Evolutionary conservation across 2,888 invertebrate species (phyloP), one percentile per base, ranked within the genome.

Genomic region (Steromphala cineraria): DNA sequence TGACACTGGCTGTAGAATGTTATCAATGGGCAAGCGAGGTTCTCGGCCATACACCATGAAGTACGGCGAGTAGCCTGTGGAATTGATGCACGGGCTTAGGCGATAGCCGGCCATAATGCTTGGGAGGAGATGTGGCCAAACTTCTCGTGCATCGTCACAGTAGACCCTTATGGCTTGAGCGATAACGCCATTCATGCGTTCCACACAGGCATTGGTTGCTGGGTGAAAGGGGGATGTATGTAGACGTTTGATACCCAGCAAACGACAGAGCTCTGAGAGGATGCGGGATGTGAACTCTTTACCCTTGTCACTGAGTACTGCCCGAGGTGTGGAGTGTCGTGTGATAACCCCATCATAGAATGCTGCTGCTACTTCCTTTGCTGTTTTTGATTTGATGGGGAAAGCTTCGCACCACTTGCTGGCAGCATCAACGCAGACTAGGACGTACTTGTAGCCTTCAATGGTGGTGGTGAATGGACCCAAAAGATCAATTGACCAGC

Each of bases 261-360:
- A 17, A 24, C 71, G 46, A 31, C 71, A 78, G n/a, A 81, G 19
- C 2, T 67, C 53, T 53, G n/a, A 19, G 40, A 84, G 79, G 15
- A 84, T 13, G 1, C 74, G 53, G 2, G 82, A 84, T 56, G 82
- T 71, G 46, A 85, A 84, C 24, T 84, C 80, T 21, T 55, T n/a
- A 15, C 84, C 85, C 79, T 81, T 79, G 31, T 85, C 84, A 13
- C 82, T 82, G 21, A 82, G 31, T 13, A 85, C 77, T 5, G 81
- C 62, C 5, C 53, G 21, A 1, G 82, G 81, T 21, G 76, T 53
- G 0, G 81, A 84, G 71, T 81, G 82, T 17, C 81, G 31, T 28
- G 81, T 81, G 28, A 85, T 81, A n/a, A 80, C 53, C 13, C 75
- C 46, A 15, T 31, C 31, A 24, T 40, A 80, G 13, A 80, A 24